Base-by-base conservation (phyloP, 2,888 invertebrate species). In the Alitta virens region DNA sequence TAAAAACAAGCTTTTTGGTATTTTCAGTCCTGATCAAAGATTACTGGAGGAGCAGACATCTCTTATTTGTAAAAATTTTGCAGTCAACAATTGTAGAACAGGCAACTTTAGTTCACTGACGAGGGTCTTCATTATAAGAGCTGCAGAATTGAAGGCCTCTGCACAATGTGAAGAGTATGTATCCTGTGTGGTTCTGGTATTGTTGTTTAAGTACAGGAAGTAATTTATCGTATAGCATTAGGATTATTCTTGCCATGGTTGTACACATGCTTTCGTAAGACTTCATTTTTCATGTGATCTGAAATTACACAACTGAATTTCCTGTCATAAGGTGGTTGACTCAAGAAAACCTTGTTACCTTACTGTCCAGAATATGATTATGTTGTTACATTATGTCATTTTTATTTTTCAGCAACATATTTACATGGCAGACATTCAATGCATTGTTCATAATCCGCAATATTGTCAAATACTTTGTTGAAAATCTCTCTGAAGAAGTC, bases 401-500 rank as follows among this genome's bases (percentile, higher is more conserved):
- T n/a, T 33, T 33, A 18, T 16, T 70, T 86, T 86, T 62, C 78
- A 90, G 90, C 74, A 87, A 87, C 71, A 85, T 89, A 74, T 88
- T 94, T 73, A 90, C 92, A 57, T 96, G 95, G 94, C 96, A 97
- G 82, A 90, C 93, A 0, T 93, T 91, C 83, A 98, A 98, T 83
- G 91, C 93, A 0, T 83, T 99, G 54, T 94, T 95, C 76, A 90
- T 95, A 26, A 88, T 96, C 63, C 87, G 96, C 14, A 83, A 83
- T 71, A 74, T 91, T 87, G 68, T 87, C 63, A 96, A 96, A 80
- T 96, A 93, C 78, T 85, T 97, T 46, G 90, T 94, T 16, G 94
- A 97, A 81, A 91, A 91, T 72, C 88, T 94, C 16, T 90, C 91
- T 0, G 96, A 97, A 80, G 91, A 91, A 69, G 91, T 93, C 69